Evolutionary conservation across 2,113 vertebrate genomes (phyloP), one percentile per base, ranked within the genome.

Genomic region (Monopterus albus): DNA sequence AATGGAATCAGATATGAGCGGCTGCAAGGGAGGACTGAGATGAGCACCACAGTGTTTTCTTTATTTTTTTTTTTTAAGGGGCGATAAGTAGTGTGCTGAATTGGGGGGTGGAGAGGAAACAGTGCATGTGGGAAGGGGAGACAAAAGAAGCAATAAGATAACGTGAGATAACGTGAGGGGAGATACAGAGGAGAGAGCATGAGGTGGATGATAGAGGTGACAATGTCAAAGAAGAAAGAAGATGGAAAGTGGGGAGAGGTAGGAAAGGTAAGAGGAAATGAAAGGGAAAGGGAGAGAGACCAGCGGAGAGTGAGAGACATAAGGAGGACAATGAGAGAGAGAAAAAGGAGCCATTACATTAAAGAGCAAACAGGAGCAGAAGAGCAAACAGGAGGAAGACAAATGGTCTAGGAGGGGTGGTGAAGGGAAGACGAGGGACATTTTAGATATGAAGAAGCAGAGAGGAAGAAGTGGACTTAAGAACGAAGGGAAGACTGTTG

Each of bases 1-100:
- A 77, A 84, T 75, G 64, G 83, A 84, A 88, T 85, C 83, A 82
- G 82, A 89, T 87, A 85, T 76, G 83, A 79, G 77, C 15, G 11
- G 15, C 71, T 79, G 35, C 80, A 55, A 55, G 73, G 67, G 25
- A 53, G 56, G 79, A 83, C 75, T 20, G 31, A 82, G 81, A 86
- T 88, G 60, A 84, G 64, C 69, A 14, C 49, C 52, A 35, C 50
- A 26, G 52, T 66, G 65, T 75, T 72, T n/a, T n/a, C n/a, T n/a
- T n/a, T n/a, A n/a, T n/a, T n/a, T n/a, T n/a, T n/a, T n/a, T n/a
- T 81, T 64, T 83, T 77, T 79, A 62, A 76, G 73, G 66, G 50
- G 72, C 2, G 12, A 79, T 63, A 70, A 33, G 42, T 72, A 65
- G 51, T 6, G 11, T 63, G 73, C 72, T 78, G 59, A 71, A 76